These are phyloP conservation scores for Eupristina koningsbergeri DNA, from an alignment of 1,140 invertebrate species.

Conservation along the genomic window DNA sequence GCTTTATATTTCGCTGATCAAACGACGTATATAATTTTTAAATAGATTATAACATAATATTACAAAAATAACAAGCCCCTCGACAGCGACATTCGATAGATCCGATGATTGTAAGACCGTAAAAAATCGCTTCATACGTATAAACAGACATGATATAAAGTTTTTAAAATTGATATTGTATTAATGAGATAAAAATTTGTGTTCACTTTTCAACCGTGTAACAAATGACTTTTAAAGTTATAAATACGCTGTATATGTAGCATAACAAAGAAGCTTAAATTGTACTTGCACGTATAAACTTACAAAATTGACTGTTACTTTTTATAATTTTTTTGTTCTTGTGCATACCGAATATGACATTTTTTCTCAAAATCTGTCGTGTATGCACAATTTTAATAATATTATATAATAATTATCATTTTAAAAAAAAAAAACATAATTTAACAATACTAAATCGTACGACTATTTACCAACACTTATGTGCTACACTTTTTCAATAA, in stretches of 20 bases:
- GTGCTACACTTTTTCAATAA: conserved; percentile 39
- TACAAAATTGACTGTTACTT: conserved; percentile 48
- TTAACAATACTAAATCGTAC: conserved; percentile 60
- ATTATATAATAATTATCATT: conserved; percentile 31
- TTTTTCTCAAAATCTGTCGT: conserved; percentile 32
- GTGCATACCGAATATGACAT: conserved; percentile 31
- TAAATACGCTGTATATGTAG: conserved; percentile 29
- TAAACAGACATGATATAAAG: conserved; percentile 44
- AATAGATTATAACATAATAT: conserved; percentile 72
- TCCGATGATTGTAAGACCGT: conserved; percentile 54
- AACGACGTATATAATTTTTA: conserved; percentile 68
- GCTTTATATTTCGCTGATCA: conserved; percentile 49
- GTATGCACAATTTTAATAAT: conserved; percentile 34
- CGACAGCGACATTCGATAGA: conserved; percentile 62
- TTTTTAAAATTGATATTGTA: conserved; percentile 45
- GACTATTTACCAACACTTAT: conserved; percentile 49
- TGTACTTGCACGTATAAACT: conserved; percentile 45
- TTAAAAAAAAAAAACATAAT: conserved; percentile 61
- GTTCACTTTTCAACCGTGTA: conserved; percentile 41
- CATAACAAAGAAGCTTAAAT: conserved; percentile 51
- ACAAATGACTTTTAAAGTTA: conserved; percentile 41
- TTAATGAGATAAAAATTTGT: conserved; percentile 48
- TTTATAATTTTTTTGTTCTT: conserved; percentile 24
- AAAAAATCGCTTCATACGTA: conserved; percentile 42
- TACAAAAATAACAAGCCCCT: conserved; percentile 71